Evolutionary conservation across 2,797 vertebrate species (phyloP), one percentile per base, ranked within the genome.

Genomic region (Alcedo atthis): DNA sequence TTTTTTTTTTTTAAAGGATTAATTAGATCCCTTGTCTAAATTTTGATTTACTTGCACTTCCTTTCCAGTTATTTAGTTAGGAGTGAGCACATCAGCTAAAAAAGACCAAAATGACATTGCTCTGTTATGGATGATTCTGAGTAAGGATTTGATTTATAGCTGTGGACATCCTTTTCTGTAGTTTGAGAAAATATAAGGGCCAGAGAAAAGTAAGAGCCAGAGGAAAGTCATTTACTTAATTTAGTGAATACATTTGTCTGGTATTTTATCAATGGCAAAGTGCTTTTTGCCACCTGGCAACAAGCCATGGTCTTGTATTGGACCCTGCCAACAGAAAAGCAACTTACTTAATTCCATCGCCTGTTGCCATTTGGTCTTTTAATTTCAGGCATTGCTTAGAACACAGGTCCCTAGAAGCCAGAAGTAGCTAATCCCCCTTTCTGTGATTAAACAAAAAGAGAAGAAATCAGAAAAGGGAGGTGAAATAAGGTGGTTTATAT

Each of bases 221-320:
- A 94, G 73, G 94, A 95, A 96, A 97, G 92, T 96, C 95, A 97
- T 97, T 96, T 96, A 85, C 95, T 94, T 97, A 96, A 98, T 97
- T 97, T 96, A 97, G 70, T 91, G 93, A 91, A 97, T 97, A 95
- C 85, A 94, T 97, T 98, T 96, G 82, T 96, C 89, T 95, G 90
- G 82, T 97, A 94, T 96, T 97, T 97, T 98, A 95, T 97, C 97
- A 97, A 96, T 97, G 97, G 93, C 73, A 90, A 96, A 97, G 78
- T 96, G 94, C 86, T 96, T 96, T 97, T 97, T 96, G 94, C 94
- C 90, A 70, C 80, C 97, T 98, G 97, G 97, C 97, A 89, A 55
- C 37, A 32, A 93, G 96, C 96, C 97, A 94, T 62, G 73, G 40
- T 96, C 80, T 95, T 95, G 63, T 64, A 54, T 93, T 57, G 84